Percentiles rank a stretch among this genome's conserved stretches.
phyloP scores from a whole-genome alignment of 2,797 vertebrate genomes.

The Amazona ochrocephala region DNA sequence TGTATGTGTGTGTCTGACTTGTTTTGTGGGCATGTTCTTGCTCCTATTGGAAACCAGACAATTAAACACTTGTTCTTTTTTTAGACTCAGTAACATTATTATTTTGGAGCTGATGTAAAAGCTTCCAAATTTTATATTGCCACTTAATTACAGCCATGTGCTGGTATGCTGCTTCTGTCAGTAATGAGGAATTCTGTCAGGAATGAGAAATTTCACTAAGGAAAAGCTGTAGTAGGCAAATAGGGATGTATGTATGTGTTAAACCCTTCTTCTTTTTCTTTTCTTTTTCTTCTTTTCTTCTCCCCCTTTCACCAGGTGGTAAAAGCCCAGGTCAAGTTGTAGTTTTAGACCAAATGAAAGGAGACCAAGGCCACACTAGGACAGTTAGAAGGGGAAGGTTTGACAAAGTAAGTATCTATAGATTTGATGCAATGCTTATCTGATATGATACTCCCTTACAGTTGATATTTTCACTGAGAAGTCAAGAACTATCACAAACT shows the following conservation, averaged over 20 bases:
- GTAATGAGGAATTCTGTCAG: not conserved
- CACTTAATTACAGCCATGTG: not conserved
- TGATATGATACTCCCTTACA: not conserved
- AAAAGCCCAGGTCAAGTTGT: slow-evolving; percentile 91
- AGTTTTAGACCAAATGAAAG: slow-evolving; percentile 84
- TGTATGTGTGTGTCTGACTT: slow-evolving; percentile 56
- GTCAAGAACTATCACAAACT: not conserved
- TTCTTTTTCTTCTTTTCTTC: not conserved
- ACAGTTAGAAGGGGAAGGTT: slow-evolving; percentile 88
- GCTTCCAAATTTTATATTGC: not conserved
- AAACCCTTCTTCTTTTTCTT: not conserved
- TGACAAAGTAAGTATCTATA: slow-evolving; percentile 86
- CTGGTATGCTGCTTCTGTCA: not conserved
- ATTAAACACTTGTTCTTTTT: not conserved
- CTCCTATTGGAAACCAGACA: not conserved
- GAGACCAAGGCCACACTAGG: slow-evolving; percentile 82
- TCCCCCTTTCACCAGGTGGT: slow-evolving; percentile 74
- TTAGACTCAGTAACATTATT: not conserved
- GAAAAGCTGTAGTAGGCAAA: not conserved
- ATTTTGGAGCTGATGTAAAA: not conserved
- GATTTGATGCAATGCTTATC: not conserved
- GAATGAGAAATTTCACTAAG: not conserved
- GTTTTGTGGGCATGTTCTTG: slow-evolving; percentile 10
- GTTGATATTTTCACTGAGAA: slow-evolving; percentile 5
- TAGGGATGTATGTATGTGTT: not conserved